Base-by-base conservation (phyloP, 2,113 vertebrate genomes). In the Nestor notabilis region DNA sequence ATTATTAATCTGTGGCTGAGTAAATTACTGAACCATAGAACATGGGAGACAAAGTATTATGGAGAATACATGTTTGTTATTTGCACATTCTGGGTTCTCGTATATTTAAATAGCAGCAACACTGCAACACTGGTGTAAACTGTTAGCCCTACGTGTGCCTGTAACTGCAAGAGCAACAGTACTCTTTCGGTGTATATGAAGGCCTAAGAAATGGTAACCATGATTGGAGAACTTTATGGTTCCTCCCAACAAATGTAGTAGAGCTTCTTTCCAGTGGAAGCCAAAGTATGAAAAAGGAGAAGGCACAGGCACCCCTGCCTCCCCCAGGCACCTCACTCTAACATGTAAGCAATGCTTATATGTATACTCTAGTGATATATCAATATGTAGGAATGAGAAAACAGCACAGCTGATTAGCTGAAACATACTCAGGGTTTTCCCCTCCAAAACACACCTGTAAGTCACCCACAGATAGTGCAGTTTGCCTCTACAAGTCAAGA, bases 111-210 rank as follows among this genome's bases (percentile, higher is more conserved):
- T 1, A 50, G 43, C 46, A 91, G 39, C 37, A 71, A 68, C 13
- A 23, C 20, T 5, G 4, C 33, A 37, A 2, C 1, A 66, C 3
- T 5, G 15, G 11, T 28, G 44, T 13, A 13, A 81, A 50, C 29
- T 3, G 14, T 65, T 55, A 31, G 15, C 19, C 71, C 44, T 37
- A 13, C 1, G 0, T 3, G 13, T 39, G 33, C 10, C 29, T 41
- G 17, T 37, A 70, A n/a, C 39, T n/a, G 18, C 8, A 63, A 80
- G 43, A 43, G 11, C 52, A 87, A 4, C 31, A 39, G 17, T 13
- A 52, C 11, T 10, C 19, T 27, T 61, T 18, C 12, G 8, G 11
- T n/a, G 29, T 3, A 72, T 0, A 0, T 2, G 17, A 68, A 8
- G 15, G 21, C 9, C 35, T 60, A 46, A 15, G 53, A 58, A 87